Conservation (phyloP, 2,888 invertebrate species). For the Latheticus oryzae region DNA sequence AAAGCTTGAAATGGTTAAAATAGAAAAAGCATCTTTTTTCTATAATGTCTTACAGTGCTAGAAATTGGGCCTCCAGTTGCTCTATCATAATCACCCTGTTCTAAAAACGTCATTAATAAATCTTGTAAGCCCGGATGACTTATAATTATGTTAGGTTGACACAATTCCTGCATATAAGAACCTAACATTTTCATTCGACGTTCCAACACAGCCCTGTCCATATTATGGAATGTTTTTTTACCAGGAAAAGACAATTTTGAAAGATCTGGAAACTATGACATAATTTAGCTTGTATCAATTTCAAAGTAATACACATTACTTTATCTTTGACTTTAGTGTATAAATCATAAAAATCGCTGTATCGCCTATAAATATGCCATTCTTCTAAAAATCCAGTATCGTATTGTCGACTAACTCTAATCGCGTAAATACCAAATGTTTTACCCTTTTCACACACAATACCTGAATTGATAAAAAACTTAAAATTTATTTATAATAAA, state of each 20-base stretch:
- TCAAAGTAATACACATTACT: constrained; percentile 60
- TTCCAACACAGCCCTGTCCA: constrained; percentile 86
- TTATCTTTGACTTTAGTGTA: constrained; percentile 83
- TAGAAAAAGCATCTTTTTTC: too few relatives aligned
- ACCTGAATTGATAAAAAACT: constrained; percentile 65
- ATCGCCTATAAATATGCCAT: constrained; percentile 93
- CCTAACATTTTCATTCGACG: constrained; percentile 85
- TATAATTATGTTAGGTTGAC: constrained; percentile 71
- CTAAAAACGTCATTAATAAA: constrained; percentile 74
- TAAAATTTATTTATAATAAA: constrained; percentile 1
- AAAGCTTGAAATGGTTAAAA: too few relatives aligned
- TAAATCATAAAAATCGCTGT: constrained; percentile 94
- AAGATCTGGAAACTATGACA: constrained; percentile 87
- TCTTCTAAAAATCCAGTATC: constrained; percentile 77
- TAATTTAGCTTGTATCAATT: too few relatives aligned
- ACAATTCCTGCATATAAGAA: constrained; percentile 80
- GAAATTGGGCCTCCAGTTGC: constrained; percentile 72
- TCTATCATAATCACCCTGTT: constrained; percentile 77
- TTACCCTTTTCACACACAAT: constrained; percentile 86
- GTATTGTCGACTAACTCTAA: constrained; percentile 79
- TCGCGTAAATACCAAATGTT: constrained; percentile 89
- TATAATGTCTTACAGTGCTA: constrained; percentile 66
- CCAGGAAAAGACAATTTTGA: constrained; percentile 85
- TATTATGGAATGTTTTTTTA: constrained; percentile 94
- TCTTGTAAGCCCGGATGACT: constrained; percentile 73